phyloP scores from a whole-genome alignment of 2,888 invertebrate genomes.

The Agriopis aurantiaria region DNA sequence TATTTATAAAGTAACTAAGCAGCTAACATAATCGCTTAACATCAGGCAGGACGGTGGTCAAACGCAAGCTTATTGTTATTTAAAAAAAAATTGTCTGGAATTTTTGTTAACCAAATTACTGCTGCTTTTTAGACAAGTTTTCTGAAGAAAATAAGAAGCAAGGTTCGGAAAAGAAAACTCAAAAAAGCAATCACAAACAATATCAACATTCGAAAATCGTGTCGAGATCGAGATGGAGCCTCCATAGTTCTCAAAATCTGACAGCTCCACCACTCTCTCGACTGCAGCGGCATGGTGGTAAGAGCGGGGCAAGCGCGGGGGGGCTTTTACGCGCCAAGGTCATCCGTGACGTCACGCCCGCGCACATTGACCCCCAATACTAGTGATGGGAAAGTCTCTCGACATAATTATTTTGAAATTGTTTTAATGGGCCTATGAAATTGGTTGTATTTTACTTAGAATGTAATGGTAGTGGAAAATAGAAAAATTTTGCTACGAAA shows the following conservation, averaged over 20 bases:
- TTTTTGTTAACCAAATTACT: too few relatives aligned
- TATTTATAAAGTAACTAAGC: too few relatives aligned
- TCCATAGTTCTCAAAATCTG: constrained; percentile 27
- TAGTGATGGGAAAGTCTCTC: constrained; percentile 35
- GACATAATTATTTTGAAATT: constrained; percentile 5
- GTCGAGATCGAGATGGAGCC: too few relatives aligned
- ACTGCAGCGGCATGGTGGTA: constrained; percentile 55
- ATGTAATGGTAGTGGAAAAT: not conserved
- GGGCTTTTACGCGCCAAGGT: constrained; percentile 79
- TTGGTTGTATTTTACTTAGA: not conserved
- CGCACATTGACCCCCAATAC: constrained; percentile 80
- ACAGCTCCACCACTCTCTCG: constrained; percentile 43
- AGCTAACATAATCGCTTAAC: too few relatives aligned
- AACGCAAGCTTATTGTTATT: too few relatives aligned
- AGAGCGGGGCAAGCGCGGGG: constrained; percentile 44
- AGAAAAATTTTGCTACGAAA: too few relatives aligned
- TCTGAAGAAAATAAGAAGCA: too few relatives aligned
- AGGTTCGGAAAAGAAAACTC: not conserved
- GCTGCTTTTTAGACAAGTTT: too few relatives aligned
- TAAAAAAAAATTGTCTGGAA: too few relatives aligned
- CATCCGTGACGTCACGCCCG: constrained; percentile 79
- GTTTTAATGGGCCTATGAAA: not conserved
- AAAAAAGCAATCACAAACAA: not conserved
- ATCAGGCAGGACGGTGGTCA: too few relatives aligned
- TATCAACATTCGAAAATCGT: not conserved